phyloP scores from a whole-genome alignment of 2,113 vertebrate species.

The Lonchura striata region DNA sequence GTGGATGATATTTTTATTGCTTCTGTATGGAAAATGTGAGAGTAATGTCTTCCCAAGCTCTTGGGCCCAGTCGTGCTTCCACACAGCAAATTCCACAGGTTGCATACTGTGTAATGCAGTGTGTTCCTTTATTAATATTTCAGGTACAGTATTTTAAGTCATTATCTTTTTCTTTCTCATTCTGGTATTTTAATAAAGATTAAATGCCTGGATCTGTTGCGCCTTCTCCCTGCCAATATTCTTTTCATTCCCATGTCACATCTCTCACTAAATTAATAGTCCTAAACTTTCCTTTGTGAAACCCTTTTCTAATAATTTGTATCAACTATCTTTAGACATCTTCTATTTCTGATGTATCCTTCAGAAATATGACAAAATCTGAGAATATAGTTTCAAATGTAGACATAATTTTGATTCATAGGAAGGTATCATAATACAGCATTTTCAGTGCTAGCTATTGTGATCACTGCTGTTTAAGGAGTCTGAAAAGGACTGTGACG shows the following conservation, averaged over 20 bases:
- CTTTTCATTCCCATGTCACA: conserved; percentile 20
- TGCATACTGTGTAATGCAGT: not conserved
- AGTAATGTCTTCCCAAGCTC: conserved; percentile 32
- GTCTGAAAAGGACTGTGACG: conserved; percentile 8
- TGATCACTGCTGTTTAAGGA: not conserved
- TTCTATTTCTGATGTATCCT: conserved; percentile 13
- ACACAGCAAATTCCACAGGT: conserved; percentile 17
- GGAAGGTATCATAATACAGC: not conserved
- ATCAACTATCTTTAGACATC: conserved; percentile 14
- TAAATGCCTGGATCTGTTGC: not conserved
- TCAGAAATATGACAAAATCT: conserved; percentile 29
- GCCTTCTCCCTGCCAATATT: conserved; percentile 1
- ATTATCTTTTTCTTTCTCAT: not conserved
- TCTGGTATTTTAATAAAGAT: not conserved
- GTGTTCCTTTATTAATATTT: not conserved
- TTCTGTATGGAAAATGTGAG: conserved; percentile 48
- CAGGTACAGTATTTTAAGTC: conserved; percentile 24
- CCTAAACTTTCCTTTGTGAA: conserved; percentile 7
- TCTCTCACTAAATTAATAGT: conserved; percentile 9
- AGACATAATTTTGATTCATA: not conserved
- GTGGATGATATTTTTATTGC: conserved; percentile 66
- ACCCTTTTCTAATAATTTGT: conserved; percentile 22
- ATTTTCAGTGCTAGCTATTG: not conserved
- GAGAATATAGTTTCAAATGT: not conserved
- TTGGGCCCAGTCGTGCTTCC: not conserved